Evolutionary conservation across 2,113 vertebrate genomes (phyloP), one percentile per base, ranked within the genome.

Genomic region (Zosterops lateralis): DNA sequence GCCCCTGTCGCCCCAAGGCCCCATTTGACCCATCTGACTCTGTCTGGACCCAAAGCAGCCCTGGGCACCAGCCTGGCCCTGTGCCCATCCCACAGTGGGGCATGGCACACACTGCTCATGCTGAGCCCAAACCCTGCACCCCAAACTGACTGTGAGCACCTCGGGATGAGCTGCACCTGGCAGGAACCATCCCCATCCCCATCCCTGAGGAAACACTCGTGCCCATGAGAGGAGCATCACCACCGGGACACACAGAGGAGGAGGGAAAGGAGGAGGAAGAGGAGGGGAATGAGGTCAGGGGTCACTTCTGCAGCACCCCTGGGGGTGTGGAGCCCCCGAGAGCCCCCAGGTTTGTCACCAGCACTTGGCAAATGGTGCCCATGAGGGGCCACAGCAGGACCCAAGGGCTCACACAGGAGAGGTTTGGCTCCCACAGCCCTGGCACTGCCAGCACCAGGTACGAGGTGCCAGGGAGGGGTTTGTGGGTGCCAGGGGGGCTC

Each of bases 351-450:
- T 26, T 47, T n/a, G 57, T 40, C 32, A 18, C 3, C 34, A 28
- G 51, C 45, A 10, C 54, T 24, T 40, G 15, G 57, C 24, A 34
- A 13, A 28, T 1, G 1, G 56, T 31, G 68, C 48, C 36, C 2
- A 0, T 26, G 38, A 12, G n/a, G n/a, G 38, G 44, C 8, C 17
- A 0, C 0, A 5, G 19, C 11, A 12, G 47, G 51, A 17, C 4
- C 42, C 1, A 0, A 17, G 54, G n/a, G 48, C 60, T 90, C 25
- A 7, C 26, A 1, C 36, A 1, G 58, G 38, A 10, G 48, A 0
- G 1, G 6, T 21, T 10, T 24, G 82, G 38, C 57, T 62, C 57
- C 31, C 0, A 1, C 80, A 72, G 48, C 21, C 67, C 81, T 32
- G 81, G 76, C 62, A 17, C 9, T 9, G 36, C 56, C 14, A 14